phyloP scores from a whole-genome alignment of 2,113 vertebrate genomes.

The Zeus faber region DNA sequence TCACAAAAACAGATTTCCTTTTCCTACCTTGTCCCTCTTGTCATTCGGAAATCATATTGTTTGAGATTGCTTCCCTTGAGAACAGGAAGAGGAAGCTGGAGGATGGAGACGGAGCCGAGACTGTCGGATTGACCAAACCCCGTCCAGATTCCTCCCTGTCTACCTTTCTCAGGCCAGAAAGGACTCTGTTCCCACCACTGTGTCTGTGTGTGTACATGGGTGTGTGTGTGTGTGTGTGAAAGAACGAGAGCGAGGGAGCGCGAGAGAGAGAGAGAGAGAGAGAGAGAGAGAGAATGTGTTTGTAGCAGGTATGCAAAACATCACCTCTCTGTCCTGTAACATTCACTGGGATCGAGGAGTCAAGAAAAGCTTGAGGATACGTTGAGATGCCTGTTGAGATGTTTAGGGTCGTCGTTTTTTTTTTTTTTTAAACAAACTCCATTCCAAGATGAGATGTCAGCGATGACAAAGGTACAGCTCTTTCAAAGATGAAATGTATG shows the following conservation, averaged over 20 bases:
- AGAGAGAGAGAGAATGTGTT: background rate
- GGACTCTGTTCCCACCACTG: slow-evolving; percentile 21
- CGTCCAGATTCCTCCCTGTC: background rate
- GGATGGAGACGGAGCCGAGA: slow-evolving; percentile 28
- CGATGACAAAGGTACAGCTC: too few relatives aligned
- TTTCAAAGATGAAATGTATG: too few relatives aligned
- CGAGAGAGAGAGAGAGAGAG: background rate
- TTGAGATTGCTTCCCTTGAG: slow-evolving; percentile 66
- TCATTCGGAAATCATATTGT: slow-evolving; percentile 66
- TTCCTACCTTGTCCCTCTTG: slow-evolving; percentile 38
- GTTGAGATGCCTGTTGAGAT: too few relatives aligned
- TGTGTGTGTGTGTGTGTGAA: slow-evolving; percentile 10
- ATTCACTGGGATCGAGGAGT: too few relatives aligned
- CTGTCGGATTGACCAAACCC: background rate
- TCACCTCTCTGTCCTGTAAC: background rate
- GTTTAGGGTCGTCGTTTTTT: too few relatives aligned
- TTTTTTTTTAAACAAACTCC: too few relatives aligned
- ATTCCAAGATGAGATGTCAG: too few relatives aligned
- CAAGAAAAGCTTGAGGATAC: too few relatives aligned
- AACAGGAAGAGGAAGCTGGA: slow-evolving; percentile 41
- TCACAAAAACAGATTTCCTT: slow-evolving; percentile 14
- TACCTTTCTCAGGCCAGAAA: background rate
- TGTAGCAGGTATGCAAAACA: background rate
- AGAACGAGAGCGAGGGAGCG: background rate
- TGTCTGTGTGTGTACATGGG: slow-evolving; percentile 3